Evolutionary conservation across 2,888 invertebrate genomes (phyloP).

Genomic region (Epiblema foenella): DNA sequence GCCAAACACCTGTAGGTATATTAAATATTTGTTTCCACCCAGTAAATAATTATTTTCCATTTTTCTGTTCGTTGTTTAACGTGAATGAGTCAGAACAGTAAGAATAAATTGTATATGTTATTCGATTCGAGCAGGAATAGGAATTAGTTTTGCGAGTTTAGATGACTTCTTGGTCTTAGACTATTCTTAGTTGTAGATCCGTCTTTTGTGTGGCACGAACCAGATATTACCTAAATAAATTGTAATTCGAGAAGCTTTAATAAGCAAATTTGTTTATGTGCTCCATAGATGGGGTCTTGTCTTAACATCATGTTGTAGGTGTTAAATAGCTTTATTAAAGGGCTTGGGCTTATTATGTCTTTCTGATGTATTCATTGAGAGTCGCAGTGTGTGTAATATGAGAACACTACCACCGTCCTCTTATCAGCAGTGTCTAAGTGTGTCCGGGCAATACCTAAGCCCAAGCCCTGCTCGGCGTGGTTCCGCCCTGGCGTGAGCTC

Average conservation of each 20-base stretch:
- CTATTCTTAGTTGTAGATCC: background rate
- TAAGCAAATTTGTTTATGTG: background rate
- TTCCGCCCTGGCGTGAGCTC: background rate
- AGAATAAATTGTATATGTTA: too few relatives aligned
- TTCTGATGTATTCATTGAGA: background rate
- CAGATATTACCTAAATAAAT: slow-evolving; percentile 1
- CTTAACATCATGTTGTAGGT: too few relatives aligned
- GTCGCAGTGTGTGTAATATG: too few relatives aligned
- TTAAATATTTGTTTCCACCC: too few relatives aligned
- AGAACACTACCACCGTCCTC: background rate
- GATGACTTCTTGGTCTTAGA: too few relatives aligned
- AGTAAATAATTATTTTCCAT: too few relatives aligned
- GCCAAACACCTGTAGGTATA: too few relatives aligned
- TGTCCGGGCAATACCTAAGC: background rate
- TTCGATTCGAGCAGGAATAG: too few relatives aligned
- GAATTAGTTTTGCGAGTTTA: too few relatives aligned
- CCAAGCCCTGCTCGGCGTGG: background rate
- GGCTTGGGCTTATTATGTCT: background rate
- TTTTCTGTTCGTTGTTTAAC: too few relatives aligned
- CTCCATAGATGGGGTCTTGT: background rate
- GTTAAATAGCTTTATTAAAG: too few relatives aligned
- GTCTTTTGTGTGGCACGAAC: background rate
- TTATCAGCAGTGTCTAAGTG: background rate
- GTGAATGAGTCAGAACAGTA: too few relatives aligned
- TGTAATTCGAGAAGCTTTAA: slow-evolving; percentile 13